Base-by-base conservation (phyloP, 2,113 vertebrate genomes). In the Scomber colias region DNA sequence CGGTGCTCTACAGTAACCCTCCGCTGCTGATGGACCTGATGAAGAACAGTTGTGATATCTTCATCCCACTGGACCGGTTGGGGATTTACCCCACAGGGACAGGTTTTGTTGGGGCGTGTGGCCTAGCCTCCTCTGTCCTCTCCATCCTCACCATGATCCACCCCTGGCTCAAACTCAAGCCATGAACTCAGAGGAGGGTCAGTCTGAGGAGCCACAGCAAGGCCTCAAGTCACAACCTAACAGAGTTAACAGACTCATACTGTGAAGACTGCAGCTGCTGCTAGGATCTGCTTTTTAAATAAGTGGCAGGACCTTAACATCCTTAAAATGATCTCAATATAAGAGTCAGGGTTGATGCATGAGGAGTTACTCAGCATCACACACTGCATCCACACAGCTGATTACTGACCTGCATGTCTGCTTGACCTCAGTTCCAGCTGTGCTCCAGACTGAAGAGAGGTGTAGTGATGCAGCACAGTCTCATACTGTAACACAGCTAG, bases 161-260 rank as follows among this genome's bases (percentile, higher is more conserved):
- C 15, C 98, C 98, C 19, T 98, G 97, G 97, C 96, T 99, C 68
- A 97, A 97, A 69, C 95, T 99, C 16, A 99, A 99, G 66, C 98
- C 98, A 0, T 99, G 77, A 96, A 24, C n/a, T 4, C 14, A 4
- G 55, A 19, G 24, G 24, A 40, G 12, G 7, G 3, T 54, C 31
- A 17, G 24, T 51, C n/a, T 40, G 24, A 63, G 2, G 45, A 35
- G 0, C 30, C 13, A 4, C 11, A 4, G 5, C 50, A 49, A n/a
- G 15, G 66, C 19, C 73, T 56, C 21, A 13, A 40, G 14, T 49
- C 15, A 5, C 21, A 54, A 3, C 5, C 30, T 68, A 56, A 50
- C 50, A 16, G 59, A 14, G 17, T 70, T 55, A 57, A 65, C 31
- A 30, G 30, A 35, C 35, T 40, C 35, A 68, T 40, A 40, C 8